Percentiles rank a stretch among this genome's conserved stretches.
These are phyloP conservation scores for Pristionchus pacificus DNA, from an alignment of 1,140 invertebrate species.

Conservation along the genomic window DNA sequence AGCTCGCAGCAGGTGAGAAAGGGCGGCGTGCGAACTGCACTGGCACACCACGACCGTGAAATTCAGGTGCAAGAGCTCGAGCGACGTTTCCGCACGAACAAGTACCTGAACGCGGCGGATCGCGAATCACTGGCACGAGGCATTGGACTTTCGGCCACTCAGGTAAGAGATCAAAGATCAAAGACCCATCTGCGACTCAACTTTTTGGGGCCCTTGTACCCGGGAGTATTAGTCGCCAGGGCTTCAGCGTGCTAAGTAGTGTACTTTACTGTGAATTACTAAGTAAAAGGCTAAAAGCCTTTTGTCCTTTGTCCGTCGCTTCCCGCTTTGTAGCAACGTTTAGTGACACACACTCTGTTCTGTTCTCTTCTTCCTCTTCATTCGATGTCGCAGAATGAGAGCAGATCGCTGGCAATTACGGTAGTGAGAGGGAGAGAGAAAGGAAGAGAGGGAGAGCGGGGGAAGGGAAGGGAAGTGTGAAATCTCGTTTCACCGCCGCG, in stretches of 20 bases:
- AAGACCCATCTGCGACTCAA: too few relatives aligned
- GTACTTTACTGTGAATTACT: constrained; percentile 5
- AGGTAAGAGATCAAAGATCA: constrained; percentile 27
- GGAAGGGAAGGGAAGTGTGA: background rate
- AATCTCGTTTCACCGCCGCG: background rate
- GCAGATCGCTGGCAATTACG: constrained; percentile 9
- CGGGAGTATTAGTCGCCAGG: constrained; percentile 6
- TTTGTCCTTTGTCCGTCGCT: background rate
- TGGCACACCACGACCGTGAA: background rate
- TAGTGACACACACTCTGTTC: background rate
- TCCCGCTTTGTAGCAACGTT: background rate
- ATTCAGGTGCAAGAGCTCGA: constrained; percentile 20
- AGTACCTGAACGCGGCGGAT: constrained; percentile 17
- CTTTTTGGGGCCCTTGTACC: constrained; percentile 5
- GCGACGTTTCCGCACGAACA: background rate
- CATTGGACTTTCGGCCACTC: constrained; percentile 18
- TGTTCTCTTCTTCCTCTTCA: too few relatives aligned
- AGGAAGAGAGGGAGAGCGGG: background rate
- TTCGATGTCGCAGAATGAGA: too few relatives aligned
- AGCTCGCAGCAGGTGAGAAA: constrained; percentile 11
- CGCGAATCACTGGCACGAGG: constrained; percentile 16
- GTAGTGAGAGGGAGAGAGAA: background rate
- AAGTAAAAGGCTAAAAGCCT: background rate
- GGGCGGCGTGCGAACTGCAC: too few relatives aligned
- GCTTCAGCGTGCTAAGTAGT: background rate